Base-by-base conservation (phyloP, 2,888 invertebrate species). In the Perithous albicinctus region DNA sequence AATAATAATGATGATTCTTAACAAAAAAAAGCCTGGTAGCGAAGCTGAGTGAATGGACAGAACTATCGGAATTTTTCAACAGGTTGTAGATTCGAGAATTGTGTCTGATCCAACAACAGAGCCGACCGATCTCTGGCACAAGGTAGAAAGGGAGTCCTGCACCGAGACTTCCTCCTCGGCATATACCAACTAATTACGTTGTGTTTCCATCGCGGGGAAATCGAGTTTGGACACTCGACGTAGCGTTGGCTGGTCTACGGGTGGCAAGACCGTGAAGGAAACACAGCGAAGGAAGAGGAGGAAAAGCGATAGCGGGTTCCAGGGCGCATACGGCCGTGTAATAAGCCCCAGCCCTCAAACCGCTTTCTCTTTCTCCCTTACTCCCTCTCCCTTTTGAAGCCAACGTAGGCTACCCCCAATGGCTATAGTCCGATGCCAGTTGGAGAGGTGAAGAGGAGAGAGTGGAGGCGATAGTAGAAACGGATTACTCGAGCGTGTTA, bases 401-500 rank as follows among this genome's bases (percentile, higher is more conserved):
- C 54, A 26, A 23, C 23, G 54, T 51, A 69, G 51, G 10, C 67
- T 38, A 18, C 54, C 38, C 38, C 51, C n/a, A 18, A 26, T 54
- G 56, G 41, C 26, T 38, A 51, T 38, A 41, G 56, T 41, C 59
- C 18, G 29, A 46, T 61, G 38, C 67, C 51, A 61, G n/a, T 54
- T 43, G 43, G 67, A 54, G 56, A 67, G 64, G 74, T 23, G 70
- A 63, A 75, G 66, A 74, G 67, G 59, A 69, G 77, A 69, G 77
- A 72, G 41, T 32, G 59, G 32, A 69, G 75, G 81, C 84, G 79
- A 79, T 82, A 80, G 84, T 84, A 82, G 82, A 84, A 84, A 84
- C 84, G 84, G 82, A 84, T 84, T 84, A 84, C 82, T 84, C 82
- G 82, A 84, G 82, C 84, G 84, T 84, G 81, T 84, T 84, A 81